Conservation (phyloP, 2,797 vertebrate species). For the Propithecus deckenii region DNA sequence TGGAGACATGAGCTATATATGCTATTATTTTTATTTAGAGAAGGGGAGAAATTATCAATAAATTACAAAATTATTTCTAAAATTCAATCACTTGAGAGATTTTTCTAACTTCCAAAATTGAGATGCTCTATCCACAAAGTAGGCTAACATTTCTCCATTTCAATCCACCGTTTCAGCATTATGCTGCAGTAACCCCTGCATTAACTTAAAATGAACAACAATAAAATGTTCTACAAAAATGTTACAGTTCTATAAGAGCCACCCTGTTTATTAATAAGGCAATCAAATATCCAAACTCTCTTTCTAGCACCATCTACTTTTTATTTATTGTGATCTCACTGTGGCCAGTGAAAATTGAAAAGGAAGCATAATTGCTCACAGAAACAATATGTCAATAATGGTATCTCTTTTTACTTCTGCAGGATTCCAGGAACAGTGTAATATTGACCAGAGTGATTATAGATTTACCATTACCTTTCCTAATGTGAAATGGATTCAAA, state of each 20-base stretch:
- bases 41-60: neutral
- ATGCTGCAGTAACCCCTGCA: neutral
- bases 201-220: neutral
- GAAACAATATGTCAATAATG: conserved; percentile 24
- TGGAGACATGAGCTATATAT: neutral
- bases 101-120: conserved; percentile 12
- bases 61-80: neutral
- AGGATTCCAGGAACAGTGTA: neutral
- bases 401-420: neutral
- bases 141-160: neutral
- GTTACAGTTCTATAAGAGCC: neutral
- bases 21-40: neutral
- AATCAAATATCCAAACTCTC: conserved; percentile 13
- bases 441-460: conserved; percentile 1
- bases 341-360: neutral
- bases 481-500: conserved; percentile 42
- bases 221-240: neutral
- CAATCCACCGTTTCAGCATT: neutral
- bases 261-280: conserved; percentile 32
- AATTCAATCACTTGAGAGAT: neutral
- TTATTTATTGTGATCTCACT: conserved; percentile 19
- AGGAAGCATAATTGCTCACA: conserved; percentile 51
- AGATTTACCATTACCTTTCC: conserved; percentile 44
- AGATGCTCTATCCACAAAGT: neutral
- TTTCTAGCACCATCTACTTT: conserved; percentile 1